A percentile compares a stretch with the other conserved stretches of the same genome.
These are phyloP conservation scores for Umimayanthus kanabou DNA, from an alignment of 92 coral and sea anemone species.

Conservation along the genomic window DNA sequence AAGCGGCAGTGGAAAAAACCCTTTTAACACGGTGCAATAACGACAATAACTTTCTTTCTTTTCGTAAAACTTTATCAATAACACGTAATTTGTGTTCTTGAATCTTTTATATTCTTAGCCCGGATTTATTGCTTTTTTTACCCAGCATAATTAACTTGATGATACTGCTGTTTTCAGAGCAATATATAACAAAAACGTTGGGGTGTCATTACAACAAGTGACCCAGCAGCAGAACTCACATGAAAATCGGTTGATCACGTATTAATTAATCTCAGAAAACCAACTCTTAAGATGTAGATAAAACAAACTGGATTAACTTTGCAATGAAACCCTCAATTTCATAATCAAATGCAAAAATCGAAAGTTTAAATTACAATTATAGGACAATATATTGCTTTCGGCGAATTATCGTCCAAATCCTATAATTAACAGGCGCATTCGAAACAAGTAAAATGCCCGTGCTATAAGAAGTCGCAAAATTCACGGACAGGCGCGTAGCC, in stretches of 20 bases:
- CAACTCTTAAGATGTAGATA: neutral
- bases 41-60: neutral
- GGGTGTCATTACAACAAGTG: slow-evolving; percentile 17
- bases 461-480: neutral
- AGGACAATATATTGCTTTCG: slow-evolving; percentile 22
- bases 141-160: slow-evolving; percentile 32
- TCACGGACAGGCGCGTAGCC: no score
- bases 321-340: neutral
- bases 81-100: slow-evolving; percentile 4
- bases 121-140: slow-evolving; percentile 17
- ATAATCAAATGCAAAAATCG: slow-evolving; percentile 27
- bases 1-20: neutral
- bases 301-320: slow-evolving; percentile 10
- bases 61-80: slow-evolving; percentile 9
- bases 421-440: neutral
- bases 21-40: neutral
- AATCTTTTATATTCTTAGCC: neutral
- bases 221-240: neutral
- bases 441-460: neutral
- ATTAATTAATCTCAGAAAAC: slow-evolving; percentile 14
- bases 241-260: neutral
- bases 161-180: slow-evolving; percentile 18
- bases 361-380: neutral
- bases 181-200: neutral
- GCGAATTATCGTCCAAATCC: neutral